A percentile compares a stretch with the other conserved stretches of the same genome.
Evolutionary conservation across 2,113 vertebrate species (phyloP).

Genomic region (Danionella cerebrum): DNA sequence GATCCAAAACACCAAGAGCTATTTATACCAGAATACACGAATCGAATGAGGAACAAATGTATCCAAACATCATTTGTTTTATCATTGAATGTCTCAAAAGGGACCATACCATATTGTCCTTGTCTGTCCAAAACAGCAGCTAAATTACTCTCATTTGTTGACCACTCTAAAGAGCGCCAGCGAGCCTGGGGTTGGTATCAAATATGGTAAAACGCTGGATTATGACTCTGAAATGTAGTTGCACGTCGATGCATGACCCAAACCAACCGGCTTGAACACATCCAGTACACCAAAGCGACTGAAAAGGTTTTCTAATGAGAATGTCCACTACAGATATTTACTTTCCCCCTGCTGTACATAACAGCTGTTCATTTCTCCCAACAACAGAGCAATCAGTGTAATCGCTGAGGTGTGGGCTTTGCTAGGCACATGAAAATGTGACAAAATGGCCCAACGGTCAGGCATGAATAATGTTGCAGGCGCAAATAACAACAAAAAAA

Average conservation of each 20-base stretch:
- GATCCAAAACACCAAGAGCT: no score
- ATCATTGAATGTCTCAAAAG: no score
- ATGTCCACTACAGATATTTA: neutral
- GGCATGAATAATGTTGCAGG: slow-evolving; percentile 12
- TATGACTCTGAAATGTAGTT: neutral
- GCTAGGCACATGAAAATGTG: slow-evolving; percentile 1
- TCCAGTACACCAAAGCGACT: neutral
- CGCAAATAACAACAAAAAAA: neutral
- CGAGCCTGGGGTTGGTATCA: slow-evolving; percentile 6
- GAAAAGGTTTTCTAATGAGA: neutral
- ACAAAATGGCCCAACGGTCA: slow-evolving; percentile 18
- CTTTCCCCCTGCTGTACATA: neutral
- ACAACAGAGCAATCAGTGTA: slow-evolving; percentile 3
- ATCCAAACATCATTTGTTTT: no score
- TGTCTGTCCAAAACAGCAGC: slow-evolving; percentile 39
- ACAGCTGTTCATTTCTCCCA: neutral
- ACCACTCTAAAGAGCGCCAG: slow-evolving; percentile 41
- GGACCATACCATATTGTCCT: slow-evolving; percentile 22
- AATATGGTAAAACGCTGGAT: neutral
- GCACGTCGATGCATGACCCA: neutral
- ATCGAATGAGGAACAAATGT: no score
- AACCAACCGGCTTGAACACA: neutral
- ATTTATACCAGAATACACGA: no score
- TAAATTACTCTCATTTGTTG: slow-evolving; percentile 45
- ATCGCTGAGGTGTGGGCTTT: slow-evolving; percentile 15